Base-by-base conservation (phyloP, 2,888 invertebrate species). In the Tetragnatha montana region DNA sequence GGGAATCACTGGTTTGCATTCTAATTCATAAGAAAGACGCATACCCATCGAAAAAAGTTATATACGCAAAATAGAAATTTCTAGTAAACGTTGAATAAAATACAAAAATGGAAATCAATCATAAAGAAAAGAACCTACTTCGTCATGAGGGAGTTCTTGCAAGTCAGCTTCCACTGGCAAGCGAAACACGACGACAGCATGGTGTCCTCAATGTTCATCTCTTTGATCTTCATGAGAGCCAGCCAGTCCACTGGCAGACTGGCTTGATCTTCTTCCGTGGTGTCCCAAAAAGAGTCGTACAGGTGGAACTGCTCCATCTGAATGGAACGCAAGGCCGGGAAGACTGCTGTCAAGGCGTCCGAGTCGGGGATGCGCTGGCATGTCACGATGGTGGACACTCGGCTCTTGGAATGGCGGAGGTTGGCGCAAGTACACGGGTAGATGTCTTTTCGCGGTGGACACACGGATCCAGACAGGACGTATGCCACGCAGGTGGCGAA, bases 221-320 rank as follows among this genome's bases (percentile, higher is more conserved):
- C 88, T n/a, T 80, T 75, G 19, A 84, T 84, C 22, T 81, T 84
- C 7, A 75, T 19, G 7, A 81, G 35, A 6, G 84, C 81, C 4
- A 89, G 49, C 84, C 84, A 89, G 19, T 89, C 81, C 0, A 50
- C 17, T 6, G 88, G 88, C 7, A 89, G 75, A 0, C 17, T 21
- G 19, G 47, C 69, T 14, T 81, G 68, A 10, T 50, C 50, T 17
- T 74, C 82, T 2, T 69, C 82, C 0, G 49, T 35, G 7, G 22
- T 14, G 7, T 60, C 88, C 88, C 88, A 89, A 35, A 89, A 89
- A 0, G 88, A 89, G 69, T 89, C 88, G 17, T 80, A 80, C 12
- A 89, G 49, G 50, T 81, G 74, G 49, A 89, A 89, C 12, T 81
- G 69, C 17, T 89, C 88, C 6, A 89, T 89, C 22, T 73, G 35